Evolutionary conservation across 2,888 invertebrate species (phyloP), one percentile per base, ranked within the genome.

Genomic region (Caprella mutica): DNA sequence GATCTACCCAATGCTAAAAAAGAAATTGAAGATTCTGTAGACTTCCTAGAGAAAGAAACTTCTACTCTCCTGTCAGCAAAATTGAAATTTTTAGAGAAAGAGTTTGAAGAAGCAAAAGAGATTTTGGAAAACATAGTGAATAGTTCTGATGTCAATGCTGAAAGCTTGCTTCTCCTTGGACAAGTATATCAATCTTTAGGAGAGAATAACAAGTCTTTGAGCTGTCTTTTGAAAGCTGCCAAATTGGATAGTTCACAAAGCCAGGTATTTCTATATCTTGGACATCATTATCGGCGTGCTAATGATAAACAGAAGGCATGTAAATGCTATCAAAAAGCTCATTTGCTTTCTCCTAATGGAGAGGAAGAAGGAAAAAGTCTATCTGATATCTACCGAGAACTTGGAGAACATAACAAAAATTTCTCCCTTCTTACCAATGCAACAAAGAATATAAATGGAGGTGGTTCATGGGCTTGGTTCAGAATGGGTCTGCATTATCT

Each of bases 311-410:
- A 78, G 51, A 84, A 87, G 68, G 83, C 90, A 0, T 80, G 80
- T 65, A 84, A 85, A 70, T 92, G 90, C 72, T 90, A 83, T 71
- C 85, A 89, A 73, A 89, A 86, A 72, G 83, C 88, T 40, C 79
- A 85, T 65, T 81, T 80, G 69, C 76, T 92, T 2, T 84, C 86
- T 74, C 77, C 79, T 12, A 73, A 75, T 56, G 81, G 82, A 60
- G 77, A 78, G 30, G 78, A 80, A 67, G 83, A 84, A 59, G 84
- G 85, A 9, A 79, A 81, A 67, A 79, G 81, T 65, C 76, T 92
- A 43, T 88, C 88, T 73, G 83, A 84, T 68, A 77, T 83, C 33
- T 86, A 90, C 69, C 78, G 81, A 56, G 76, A 80, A 67, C 70
- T 81, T 42, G 80, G 81, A 61, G 81, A 84, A 66, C 80, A 79